Evolutionary conservation across 2,888 invertebrate species (phyloP).

Genomic region (Saturnia japonica): DNA sequence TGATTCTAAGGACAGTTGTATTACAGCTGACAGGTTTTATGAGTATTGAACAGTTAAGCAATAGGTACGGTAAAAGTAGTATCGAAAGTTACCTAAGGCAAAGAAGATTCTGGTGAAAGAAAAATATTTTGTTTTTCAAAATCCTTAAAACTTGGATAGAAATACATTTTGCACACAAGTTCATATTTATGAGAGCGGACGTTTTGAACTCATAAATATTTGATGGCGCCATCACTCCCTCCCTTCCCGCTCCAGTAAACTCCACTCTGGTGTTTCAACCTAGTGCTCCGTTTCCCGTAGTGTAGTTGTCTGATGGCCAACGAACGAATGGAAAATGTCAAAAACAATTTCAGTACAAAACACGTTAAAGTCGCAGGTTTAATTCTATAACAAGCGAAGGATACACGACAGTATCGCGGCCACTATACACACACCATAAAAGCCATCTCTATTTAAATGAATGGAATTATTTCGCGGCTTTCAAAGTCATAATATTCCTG

Average conservation of each 20-base stretch:
- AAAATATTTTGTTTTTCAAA: background rate
- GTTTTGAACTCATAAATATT: conserved; percentile 41
- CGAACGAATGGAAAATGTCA: background rate
- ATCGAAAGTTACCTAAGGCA: background rate
- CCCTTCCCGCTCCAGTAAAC: background rate
- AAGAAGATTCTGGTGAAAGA: background rate
- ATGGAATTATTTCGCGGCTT: too few species aligned
- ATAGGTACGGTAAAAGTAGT: background rate
- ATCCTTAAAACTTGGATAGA: background rate
- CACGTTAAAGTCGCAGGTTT: background rate
- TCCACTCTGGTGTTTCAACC: background rate
- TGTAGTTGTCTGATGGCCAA: background rate
- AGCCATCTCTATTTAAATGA: too few species aligned
- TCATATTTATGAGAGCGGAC: conserved; percentile 23
- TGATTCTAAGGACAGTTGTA: too few species aligned
- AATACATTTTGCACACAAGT: conserved; percentile 16
- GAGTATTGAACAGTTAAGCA: background rate
- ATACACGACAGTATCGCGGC: background rate
- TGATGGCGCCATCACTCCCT: conserved; percentile 21
- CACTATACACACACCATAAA: background rate
- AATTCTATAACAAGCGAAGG: background rate
- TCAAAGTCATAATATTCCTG: too few species aligned
- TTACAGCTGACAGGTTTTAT: too few species aligned
- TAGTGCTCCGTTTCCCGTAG: background rate
- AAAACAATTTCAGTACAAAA: background rate